Evolutionary conservation across 2,113 vertebrate species (phyloP), one percentile per base, ranked within the genome.

Genomic region (Sorex fumeus): DNA sequence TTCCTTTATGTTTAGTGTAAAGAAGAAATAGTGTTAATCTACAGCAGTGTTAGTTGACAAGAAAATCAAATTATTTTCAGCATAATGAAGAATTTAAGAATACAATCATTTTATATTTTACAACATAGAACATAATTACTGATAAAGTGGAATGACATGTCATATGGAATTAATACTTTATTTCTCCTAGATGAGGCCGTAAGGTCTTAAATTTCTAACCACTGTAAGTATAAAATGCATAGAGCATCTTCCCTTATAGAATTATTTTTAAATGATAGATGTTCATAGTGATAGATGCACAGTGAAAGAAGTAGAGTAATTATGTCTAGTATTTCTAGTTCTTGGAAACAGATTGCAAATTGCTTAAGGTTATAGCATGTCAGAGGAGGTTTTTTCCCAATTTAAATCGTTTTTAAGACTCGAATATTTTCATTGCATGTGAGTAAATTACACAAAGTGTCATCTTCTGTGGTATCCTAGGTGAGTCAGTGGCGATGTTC

Each of bases 31-130:
- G 62, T 87, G 62, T 34, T 53, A n/a, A 71, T 4, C 4, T 8
- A 3, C 15, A 71, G 27, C 53, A 83, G 36, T 18, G 18, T 19
- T 34, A 34, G 28, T 43, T 67, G 70, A 47, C 6, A 57, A 66
- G 77, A 88, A 60, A 91, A 72, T 1, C 0, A 6, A 81, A 34
- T 79, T 30, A 67, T 78, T 74, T 67, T 21, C 91, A 84, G 30
- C n/a, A 70, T 36, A 69, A 81, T 16, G 70, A 19, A 53, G 5
- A 84, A 60, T 81, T 88, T 45, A 72, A 71, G 30, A 69, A 69
- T 87, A 18, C 47, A 30, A 76, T 76, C 93, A 81, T 81, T 91
- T 95, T 76, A 50, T 50, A 13, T 75, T 79, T 87, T 30, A 60
- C 67, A 50, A 85, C 76, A 27, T 93, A 13, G 25, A 78, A 11